Conservation (phyloP, 2,888 invertebrate species). For the Cerceris rybyensis region DNA sequence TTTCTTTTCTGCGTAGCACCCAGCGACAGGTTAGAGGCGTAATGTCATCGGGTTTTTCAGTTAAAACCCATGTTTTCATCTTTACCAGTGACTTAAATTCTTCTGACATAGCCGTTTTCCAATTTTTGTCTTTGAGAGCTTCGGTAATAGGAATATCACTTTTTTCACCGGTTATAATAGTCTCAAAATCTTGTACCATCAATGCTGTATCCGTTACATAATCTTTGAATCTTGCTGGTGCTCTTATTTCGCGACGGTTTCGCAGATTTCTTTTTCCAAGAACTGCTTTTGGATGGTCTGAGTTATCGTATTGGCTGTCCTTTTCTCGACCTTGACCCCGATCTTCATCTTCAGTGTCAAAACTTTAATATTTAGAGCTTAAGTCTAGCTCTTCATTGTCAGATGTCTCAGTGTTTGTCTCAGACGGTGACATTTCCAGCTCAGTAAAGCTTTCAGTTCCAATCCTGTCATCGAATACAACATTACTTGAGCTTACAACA, state of each 20-base stretch:
- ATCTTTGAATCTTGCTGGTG: conserved; percentile 43
- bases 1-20: conserved; percentile 30
- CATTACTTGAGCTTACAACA: conserved; percentile 55
- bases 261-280: conserved; percentile 27
- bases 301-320: background rate
- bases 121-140: conserved; percentile 66
- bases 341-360: background rate
- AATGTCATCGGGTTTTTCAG: conserved; percentile 44
- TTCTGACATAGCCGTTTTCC: conserved; percentile 64
- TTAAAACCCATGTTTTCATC: conserved; percentile 65
- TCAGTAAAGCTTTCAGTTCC: background rate
- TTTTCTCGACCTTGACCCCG: background rate
- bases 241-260: conserved; percentile 47
- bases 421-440: too few relatives aligned
- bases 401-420: conserved; percentile 26
- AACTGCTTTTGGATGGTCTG: background rate
- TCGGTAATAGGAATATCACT: conserved; percentile 58
- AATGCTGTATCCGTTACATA: conserved; percentile 44
- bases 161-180: conserved; percentile 50
- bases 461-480: conserved; percentile 53
- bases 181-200: conserved; percentile 29
- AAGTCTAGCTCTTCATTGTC: background rate
- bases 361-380: background rate
- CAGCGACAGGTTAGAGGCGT: conserved; percentile 64
- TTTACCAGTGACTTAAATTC: conserved; percentile 55